Percentiles rank a stretch among this genome's conserved stretches.
Evolutionary conservation across 2,888 invertebrate genomes (phyloP).

Genomic region (Ornithoptera priamus): DNA sequence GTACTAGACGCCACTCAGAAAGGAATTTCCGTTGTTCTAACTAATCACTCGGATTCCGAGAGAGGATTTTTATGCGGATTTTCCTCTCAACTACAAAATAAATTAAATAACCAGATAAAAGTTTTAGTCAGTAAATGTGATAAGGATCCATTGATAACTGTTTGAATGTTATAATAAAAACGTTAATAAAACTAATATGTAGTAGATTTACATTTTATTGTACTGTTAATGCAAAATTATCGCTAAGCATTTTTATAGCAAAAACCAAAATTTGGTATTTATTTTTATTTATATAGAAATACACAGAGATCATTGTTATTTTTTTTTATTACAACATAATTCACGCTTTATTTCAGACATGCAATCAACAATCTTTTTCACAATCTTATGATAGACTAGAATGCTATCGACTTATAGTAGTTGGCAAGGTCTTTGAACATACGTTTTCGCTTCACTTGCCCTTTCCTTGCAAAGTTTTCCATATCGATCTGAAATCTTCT

Average conservation of each 20-base stretch:
- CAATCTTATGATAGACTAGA: slow-evolving; percentile 34
- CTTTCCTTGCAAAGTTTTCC: slow-evolving; percentile 52
- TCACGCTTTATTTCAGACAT: slow-evolving; percentile 4
- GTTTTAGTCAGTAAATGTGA: slow-evolving; percentile 86
- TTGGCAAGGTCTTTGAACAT: slow-evolving; percentile 69
- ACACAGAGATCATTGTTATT: slow-evolving; percentile 72
- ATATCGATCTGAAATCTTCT: slow-evolving; percentile 64
- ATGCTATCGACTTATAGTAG: slow-evolving; percentile 48
- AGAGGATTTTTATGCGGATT: slow-evolving; percentile 89
- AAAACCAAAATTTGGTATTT: slow-evolving; percentile 32
- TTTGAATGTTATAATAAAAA: slow-evolving; percentile 58
- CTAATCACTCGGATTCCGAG: slow-evolving; percentile 97
- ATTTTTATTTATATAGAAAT: slow-evolving; percentile 38
- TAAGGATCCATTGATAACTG: slow-evolving; percentile 87
- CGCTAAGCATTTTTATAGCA: slow-evolving; percentile 34
- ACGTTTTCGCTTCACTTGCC: slow-evolving; percentile 59
- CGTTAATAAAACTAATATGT: slow-evolving; percentile 25
- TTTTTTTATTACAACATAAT: slow-evolving; percentile 25
- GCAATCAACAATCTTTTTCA: slow-evolving; percentile 34
- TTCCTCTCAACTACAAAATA: slow-evolving; percentile 51
- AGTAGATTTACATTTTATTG: slow-evolving; percentile 22
- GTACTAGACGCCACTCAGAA: slow-evolving; percentile 91
- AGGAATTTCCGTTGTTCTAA: slow-evolving; percentile 89
- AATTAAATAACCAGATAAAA: slow-evolving; percentile 74
- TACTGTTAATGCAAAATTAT: slow-evolving; percentile 32